Evolutionary conservation across 2,113 vertebrate genomes (phyloP).

Genomic region (Petrocephalus microphthalmus): DNA sequence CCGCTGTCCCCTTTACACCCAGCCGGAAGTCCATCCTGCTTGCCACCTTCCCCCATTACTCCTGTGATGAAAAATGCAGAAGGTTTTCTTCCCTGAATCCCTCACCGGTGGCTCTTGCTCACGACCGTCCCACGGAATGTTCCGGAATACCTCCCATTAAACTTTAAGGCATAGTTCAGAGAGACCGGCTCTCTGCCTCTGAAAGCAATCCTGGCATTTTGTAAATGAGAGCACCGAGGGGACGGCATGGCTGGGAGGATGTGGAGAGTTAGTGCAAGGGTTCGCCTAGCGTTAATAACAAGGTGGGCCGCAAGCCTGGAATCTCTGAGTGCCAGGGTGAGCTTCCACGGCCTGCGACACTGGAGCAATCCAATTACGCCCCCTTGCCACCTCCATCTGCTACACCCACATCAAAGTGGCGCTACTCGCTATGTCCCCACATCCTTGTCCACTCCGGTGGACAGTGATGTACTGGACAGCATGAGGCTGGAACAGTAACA

Average conservation of each 20-base stretch:
- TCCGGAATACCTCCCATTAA: constrained; percentile 31
- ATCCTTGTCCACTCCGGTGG: not conserved
- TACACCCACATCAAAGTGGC: not conserved
- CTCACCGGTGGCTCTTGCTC: constrained; percentile 3
- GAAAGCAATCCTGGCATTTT: constrained; percentile 25
- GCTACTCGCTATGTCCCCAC: not conserved
- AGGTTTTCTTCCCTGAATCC: constrained; percentile 15
- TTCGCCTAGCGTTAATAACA: not conserved
- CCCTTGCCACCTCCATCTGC: not conserved
- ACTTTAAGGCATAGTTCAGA: constrained; percentile 26
- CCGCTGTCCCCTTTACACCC: not conserved
- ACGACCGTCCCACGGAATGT: constrained; percentile 1
- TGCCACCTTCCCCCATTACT: not conserved
- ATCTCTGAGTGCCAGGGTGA: not conserved
- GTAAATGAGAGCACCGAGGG: constrained; percentile 2
- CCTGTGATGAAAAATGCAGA: constrained; percentile 19
- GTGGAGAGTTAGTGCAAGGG: not conserved
- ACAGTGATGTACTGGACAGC: not conserved
- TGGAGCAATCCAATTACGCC: not conserved
- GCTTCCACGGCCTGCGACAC: not conserved
- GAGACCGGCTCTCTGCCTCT: constrained; percentile 8
- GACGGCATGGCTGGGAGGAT: not conserved
- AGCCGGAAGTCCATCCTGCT: not conserved
- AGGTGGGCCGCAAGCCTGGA: not conserved
- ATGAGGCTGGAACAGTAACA: not conserved